phyloP scores from a whole-genome alignment of 2,113 vertebrate species.

The Melanocharis versteri region DNA sequence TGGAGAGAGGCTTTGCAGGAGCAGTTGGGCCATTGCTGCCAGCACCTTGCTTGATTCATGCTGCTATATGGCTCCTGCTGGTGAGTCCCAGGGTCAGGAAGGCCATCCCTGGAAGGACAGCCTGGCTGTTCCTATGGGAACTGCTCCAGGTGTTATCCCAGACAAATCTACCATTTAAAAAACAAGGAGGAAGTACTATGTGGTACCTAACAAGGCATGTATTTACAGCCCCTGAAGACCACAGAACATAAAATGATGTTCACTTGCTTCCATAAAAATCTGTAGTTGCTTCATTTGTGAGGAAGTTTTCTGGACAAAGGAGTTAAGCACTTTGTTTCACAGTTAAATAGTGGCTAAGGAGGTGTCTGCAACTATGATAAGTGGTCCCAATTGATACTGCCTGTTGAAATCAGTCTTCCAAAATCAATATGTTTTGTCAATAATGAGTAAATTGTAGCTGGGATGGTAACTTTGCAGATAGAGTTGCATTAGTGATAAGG shows the following conservation, averaged over 20 bases:
- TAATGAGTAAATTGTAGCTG: background rate
- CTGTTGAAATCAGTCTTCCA: background rate
- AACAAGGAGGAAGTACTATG: background rate
- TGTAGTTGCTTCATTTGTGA: background rate
- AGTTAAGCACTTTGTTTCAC: background rate
- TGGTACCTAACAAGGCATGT: background rate
- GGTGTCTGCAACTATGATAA: background rate
- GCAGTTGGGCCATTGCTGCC: background rate
- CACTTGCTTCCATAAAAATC: background rate
- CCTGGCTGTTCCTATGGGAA: background rate
- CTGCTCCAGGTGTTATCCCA: background rate
- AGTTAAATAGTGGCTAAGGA: background rate
- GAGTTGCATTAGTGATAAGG: background rate
- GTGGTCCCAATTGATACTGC: background rate
- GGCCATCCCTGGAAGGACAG: background rate
- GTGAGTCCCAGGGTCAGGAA: background rate
- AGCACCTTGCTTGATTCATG: fast-evolving
- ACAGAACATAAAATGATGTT: background rate
- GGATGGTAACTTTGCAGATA: background rate
- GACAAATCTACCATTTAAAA: background rate
- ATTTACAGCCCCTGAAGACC: background rate
- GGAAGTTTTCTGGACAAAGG: background rate
- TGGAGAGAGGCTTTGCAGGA: background rate
- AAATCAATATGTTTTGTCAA: background rate
- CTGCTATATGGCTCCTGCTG: background rate